Percentiles rank a stretch among this genome's conserved stretches.
These are phyloP conservation scores for Galerucella nymphaeae DNA, from an alignment of 2,888 invertebrate genomes.

Conservation along the genomic window DNA sequence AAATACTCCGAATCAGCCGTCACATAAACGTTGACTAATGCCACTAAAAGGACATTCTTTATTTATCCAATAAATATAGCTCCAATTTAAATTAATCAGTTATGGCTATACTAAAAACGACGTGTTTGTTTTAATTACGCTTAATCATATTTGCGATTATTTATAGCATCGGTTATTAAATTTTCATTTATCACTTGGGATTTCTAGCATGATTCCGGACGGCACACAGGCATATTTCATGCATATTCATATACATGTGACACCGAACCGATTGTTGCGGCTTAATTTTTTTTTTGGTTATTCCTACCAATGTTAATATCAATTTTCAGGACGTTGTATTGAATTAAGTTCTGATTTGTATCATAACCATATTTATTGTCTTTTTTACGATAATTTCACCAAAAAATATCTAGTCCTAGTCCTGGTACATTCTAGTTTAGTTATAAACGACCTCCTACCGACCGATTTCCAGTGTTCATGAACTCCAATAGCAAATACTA, in stretches of 20 bases:
- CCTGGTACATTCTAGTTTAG: too few relatives aligned
- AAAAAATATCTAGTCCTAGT: too few relatives aligned
- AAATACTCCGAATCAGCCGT: conserved; percentile 27
- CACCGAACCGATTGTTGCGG: conserved; percentile 2
- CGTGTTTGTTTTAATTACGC: conserved; percentile 34
- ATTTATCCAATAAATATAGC: conserved; percentile 21
- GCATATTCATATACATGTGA: conserved; percentile 11
- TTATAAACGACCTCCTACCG: too few relatives aligned
- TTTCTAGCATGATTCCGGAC: conserved; percentile 11
- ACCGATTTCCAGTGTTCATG: too few relatives aligned
- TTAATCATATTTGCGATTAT: conserved; percentile 26
- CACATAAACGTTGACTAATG: conserved; percentile 32
- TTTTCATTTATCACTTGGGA: conserved; percentile 30
- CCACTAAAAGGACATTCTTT: conserved; percentile 17
- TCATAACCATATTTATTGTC: too few relatives aligned
- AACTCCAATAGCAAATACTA: too few relatives aligned
- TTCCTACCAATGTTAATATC: neutral
- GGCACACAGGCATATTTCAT: neutral
- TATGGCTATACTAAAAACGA: conserved; percentile 22
- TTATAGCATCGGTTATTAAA: conserved; percentile 28
- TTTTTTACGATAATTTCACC: too few relatives aligned
- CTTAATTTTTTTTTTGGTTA: neutral
- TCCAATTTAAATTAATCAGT: conserved; percentile 33
- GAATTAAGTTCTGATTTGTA: too few relatives aligned
- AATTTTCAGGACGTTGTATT: neutral